These are phyloP conservation scores for Cyclura pinguis DNA, from an alignment of 2,797 vertebrate species.

Conservation along the genomic window DNA sequence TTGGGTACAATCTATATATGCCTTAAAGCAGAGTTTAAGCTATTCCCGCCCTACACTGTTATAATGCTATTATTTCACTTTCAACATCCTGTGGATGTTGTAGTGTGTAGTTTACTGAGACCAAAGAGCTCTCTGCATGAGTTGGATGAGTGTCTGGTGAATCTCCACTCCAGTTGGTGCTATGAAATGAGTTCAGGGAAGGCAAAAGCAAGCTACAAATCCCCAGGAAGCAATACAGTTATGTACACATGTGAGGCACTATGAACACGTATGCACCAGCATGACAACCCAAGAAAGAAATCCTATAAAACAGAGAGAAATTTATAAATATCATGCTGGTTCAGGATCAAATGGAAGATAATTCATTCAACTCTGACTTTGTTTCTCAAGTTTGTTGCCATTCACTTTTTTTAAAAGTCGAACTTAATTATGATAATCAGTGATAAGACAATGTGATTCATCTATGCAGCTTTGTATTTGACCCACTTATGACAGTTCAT, in stretches of 20 bases:
- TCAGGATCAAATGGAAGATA: background rate
- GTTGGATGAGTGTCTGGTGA: no score
- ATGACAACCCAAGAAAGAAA: no score
- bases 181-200: no score
- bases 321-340: background rate
- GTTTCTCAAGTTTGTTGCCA: background rate
- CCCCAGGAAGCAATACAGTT: background rate
- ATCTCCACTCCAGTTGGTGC: no score
- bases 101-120: no score
- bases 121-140: no score
- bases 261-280: background rate
- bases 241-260: background rate
- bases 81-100: no score
- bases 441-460: background rate
- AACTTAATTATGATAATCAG: background rate
- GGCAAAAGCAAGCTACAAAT: no score
- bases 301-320: background rate
- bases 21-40: no score
- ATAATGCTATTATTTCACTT: no score
- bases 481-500: background rate
- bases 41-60: no score
- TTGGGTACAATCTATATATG: no score
- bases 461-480: background rate
- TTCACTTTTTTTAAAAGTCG: background rate
- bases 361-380: background rate